Evolutionary conservation across 1,140 invertebrate genomes (phyloP).

Genomic region (Cataglyphis hispanica): DNA sequence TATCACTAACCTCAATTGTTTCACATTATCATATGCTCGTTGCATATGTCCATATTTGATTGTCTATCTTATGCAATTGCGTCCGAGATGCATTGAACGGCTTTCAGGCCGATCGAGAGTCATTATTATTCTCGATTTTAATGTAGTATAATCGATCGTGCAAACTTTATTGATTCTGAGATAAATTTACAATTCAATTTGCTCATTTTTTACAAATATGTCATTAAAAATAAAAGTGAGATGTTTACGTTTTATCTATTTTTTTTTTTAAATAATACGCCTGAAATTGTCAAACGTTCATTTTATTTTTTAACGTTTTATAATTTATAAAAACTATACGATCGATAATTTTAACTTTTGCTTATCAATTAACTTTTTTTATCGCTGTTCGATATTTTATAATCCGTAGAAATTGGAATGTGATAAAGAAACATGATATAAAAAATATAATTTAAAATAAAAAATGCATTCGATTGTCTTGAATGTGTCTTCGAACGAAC

Average conservation of each 20-base stretch:
- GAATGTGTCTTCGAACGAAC: neutral
- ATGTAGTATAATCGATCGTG: neutral
- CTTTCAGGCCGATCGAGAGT: constrained; percentile 4
- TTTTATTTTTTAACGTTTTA: neutral
- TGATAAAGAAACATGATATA: neutral
- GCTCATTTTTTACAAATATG: neutral
- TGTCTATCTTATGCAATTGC: constrained; percentile 42
- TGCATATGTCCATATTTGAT: constrained; percentile 31
- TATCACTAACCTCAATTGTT: constrained; percentile 50
- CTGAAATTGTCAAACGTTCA: neutral
- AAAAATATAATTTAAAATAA: neutral
- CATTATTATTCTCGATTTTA: constrained; percentile 17
- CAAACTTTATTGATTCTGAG: neutral
- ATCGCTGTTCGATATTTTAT: neutral
- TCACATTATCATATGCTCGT: constrained; percentile 27
- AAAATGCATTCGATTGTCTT: neutral
- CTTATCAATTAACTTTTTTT: neutral
- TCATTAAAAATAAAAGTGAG: neutral
- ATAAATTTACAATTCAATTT: constrained; percentile 14
- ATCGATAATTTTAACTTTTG: neutral
- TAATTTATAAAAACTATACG: neutral
- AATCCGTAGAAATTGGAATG: neutral
- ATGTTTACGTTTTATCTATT: too few species aligned
- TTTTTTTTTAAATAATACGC: neutral
- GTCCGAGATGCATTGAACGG: constrained; percentile 6